Percentiles rank a stretch among this genome's conserved stretches.
These are phyloP conservation scores for Axea sp. DNA, from an alignment of 2,888 invertebrate genomes.

Conservation along the genomic window DNA sequence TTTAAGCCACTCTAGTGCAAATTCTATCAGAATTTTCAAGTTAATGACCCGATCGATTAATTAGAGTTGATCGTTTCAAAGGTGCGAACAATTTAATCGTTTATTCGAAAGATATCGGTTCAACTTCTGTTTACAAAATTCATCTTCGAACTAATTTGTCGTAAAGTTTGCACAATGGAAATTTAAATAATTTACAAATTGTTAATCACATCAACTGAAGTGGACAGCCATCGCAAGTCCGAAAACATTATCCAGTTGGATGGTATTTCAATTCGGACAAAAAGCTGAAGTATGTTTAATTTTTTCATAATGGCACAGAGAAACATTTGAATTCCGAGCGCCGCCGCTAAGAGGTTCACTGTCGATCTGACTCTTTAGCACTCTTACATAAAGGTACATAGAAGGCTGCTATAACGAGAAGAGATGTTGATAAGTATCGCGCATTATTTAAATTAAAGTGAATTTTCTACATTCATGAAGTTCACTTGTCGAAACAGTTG, in stretches of 20 bases:
- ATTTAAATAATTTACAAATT: no score
- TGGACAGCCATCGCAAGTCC: no score
- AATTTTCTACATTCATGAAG: constrained; percentile 18
- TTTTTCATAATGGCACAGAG: constrained; percentile 12
- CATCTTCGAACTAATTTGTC: no score
- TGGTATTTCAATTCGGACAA: no score
- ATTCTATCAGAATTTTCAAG: constrained; percentile 61
- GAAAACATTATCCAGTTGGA: no score
- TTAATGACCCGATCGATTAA: constrained; percentile 69
- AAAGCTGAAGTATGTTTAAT: constrained; percentile 23
- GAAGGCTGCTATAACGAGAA: constrained; percentile 10
- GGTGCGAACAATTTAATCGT: constrained; percentile 67
- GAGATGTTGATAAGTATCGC: constrained; percentile 44
- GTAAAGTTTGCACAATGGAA: no score
- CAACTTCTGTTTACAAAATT: not conserved
- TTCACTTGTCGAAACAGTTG: constrained; percentile 4
- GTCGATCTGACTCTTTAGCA: constrained; percentile 27
- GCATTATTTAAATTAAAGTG: constrained; percentile 31
- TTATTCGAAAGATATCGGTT: constrained; percentile 36
- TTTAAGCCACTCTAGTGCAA: no score
- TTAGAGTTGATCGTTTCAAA: constrained; percentile 69
- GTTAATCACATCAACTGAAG: no score
- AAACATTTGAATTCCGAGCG: constrained; percentile 28
- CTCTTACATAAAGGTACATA: constrained; percentile 12
- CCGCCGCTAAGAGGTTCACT: constrained; percentile 35